A percentile compares a stretch with the other conserved stretches of the same genome.
These are phyloP conservation scores for Hydrochoerus hydrochaeris DNA, from an alignment of 2,113 vertebrate genomes.

Conservation along the genomic window DNA sequence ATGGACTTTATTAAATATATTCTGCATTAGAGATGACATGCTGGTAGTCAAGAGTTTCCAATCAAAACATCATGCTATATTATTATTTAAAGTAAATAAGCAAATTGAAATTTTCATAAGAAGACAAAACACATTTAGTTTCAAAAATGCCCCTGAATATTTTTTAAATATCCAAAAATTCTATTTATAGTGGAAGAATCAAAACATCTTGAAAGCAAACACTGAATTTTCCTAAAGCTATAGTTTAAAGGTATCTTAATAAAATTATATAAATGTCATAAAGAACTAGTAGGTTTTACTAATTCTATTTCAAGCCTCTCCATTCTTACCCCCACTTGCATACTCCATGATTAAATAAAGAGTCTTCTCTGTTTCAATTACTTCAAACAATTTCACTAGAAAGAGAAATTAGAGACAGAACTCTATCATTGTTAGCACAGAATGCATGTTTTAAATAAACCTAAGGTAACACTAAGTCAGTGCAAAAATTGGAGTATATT, in stretches of 20 bases:
- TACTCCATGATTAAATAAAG: slow-evolving; percentile 98
- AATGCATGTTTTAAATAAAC: not conserved
- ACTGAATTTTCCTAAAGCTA: not conserved
- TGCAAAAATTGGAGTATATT: not conserved
- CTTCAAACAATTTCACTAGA: slow-evolving; percentile 98
- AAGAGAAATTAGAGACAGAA: slow-evolving; percentile 78
- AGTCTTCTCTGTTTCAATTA: slow-evolving; percentile 98
- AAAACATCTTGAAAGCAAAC: slow-evolving; percentile 37
- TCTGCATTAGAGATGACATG: not conserved
- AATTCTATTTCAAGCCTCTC: not conserved
- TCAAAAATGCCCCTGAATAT: not conserved
- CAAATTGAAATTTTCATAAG: slow-evolving; percentile 35
- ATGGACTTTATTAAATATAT: not conserved
- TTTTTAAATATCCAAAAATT: slow-evolving; percentile 43
- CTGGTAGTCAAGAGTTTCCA: not conserved
- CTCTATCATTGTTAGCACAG: not conserved
- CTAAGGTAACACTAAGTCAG: not conserved
- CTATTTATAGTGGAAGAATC: not conserved
- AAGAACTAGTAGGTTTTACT: not conserved
- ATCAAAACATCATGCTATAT: not conserved
- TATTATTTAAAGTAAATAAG: slow-evolving; percentile 38
- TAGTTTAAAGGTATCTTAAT: slow-evolving; percentile 24
- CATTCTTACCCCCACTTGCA: slow-evolving; percentile 94
- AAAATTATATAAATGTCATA: not conserved
- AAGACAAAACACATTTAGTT: slow-evolving; percentile 40